A percentile compares a stretch with the other conserved stretches of the same genome.
Evolutionary conservation across 30 jellyfish, hydroid and myxozoan species (phyloP).

Genomic region (Turritopsis dohrnii): DNA sequence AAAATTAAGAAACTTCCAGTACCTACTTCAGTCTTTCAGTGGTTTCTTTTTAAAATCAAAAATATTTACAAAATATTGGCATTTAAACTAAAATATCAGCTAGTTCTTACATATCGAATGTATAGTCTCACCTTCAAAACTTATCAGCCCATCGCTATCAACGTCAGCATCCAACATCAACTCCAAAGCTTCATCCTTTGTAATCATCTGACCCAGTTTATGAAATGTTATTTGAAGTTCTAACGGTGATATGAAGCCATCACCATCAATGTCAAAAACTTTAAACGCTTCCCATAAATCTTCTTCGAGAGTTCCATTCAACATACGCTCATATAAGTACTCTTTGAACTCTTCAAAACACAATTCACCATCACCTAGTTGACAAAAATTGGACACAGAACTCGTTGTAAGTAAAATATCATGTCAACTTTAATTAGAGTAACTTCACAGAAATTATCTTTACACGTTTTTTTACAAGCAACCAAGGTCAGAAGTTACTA

Average conservation of each 20-base stretch:
- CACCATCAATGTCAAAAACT: conserved; percentile 62
- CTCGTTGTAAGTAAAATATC: not conserved
- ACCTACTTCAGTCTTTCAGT: too few species aligned
- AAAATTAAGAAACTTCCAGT: too few species aligned
- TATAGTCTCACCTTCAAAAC: conserved; percentile 60
- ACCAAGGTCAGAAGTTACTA: too few species aligned
- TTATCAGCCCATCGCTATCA: conserved; percentile 65
- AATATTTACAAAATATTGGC: too few species aligned
- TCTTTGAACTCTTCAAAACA: conserved; percentile 75
- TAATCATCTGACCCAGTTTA: conserved; percentile 55
- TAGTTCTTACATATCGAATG: not conserved
- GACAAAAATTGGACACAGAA: not conserved
- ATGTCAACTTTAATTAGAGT: too few species aligned
- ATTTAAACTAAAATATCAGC: too few species aligned
- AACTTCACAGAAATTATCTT: too few species aligned
- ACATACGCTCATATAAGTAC: conserved; percentile 54
- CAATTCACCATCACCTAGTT: conserved; percentile 77
- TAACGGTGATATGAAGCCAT: conserved; percentile 54
- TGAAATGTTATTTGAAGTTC: conserved; percentile 47
- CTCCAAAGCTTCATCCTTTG: conserved; percentile 60
- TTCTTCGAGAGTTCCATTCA: conserved; percentile 64
- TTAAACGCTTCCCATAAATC: conserved; percentile 65
- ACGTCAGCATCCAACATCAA: conserved; percentile 45
- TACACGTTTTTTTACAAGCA: too few species aligned
- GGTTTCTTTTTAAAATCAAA: too few species aligned